A percentile compares a stretch with the other conserved stretches of the same genome.
Conservation (phyloP, 2,888 invertebrate genomes). For the Hybos culiciformis region DNA sequence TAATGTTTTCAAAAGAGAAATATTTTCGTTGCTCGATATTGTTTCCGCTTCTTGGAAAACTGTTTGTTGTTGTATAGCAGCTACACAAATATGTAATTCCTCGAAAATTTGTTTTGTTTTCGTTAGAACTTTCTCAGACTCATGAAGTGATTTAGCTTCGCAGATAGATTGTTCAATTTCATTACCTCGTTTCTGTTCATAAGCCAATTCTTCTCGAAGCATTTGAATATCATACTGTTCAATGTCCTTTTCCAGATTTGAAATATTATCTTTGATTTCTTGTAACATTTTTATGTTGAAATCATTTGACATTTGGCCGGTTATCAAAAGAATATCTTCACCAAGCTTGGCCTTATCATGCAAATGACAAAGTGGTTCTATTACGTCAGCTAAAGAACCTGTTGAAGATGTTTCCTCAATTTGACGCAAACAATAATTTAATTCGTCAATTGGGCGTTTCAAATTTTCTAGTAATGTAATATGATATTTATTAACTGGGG, state of each 20-base stretch:
- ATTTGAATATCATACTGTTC: slow-evolving; percentile 31
- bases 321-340: slow-evolving; percentile 24
- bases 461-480: slow-evolving; percentile 38
- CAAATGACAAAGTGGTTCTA: slow-evolving; percentile 30
- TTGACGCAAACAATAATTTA: slow-evolving; percentile 35
- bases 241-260: slow-evolving; percentile 27
- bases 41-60: slow-evolving; percentile 5
- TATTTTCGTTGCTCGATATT: slow-evolving; percentile 18
- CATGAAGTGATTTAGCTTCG: slow-evolving; percentile 26
- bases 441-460: slow-evolving; percentile 39
- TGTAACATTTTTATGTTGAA: slow-evolving; percentile 23
- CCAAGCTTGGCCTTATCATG: slow-evolving; percentile 29
- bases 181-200: slow-evolving; percentile 24
- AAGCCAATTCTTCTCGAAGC: slow-evolving; percentile 26
- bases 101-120: slow-evolving; percentile 21
- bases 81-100: slow-evolving; percentile 28
- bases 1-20: slow-evolving; percentile 22
- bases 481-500: slow-evolving; percentile 28
- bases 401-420: slow-evolving; percentile 33
- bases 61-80: slow-evolving; percentile 20
- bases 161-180: slow-evolving; percentile 24
- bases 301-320: slow-evolving; percentile 21
- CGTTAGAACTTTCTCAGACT: slow-evolving; percentile 23
- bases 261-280: slow-evolving; percentile 25
- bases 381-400: slow-evolving; percentile 29